Percentiles rank a stretch among this genome's conserved stretches.
phyloP scores from a whole-genome alignment of 1,140 invertebrate genomes.

The Teleogryllus occipitalis region DNA sequence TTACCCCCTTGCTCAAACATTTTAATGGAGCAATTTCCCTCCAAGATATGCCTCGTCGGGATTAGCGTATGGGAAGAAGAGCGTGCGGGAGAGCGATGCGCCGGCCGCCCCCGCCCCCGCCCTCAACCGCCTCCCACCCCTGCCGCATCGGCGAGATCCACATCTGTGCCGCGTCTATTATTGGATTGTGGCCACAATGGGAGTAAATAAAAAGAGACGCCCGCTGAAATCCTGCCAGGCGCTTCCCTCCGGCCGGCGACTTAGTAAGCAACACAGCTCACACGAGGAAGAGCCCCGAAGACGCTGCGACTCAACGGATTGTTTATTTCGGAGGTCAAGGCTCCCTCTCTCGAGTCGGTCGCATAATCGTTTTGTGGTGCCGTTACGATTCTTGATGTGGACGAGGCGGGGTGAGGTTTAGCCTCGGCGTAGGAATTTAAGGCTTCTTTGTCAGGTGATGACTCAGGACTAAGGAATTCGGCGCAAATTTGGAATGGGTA shows the following conservation, averaged over 20 bases:
- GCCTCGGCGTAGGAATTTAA: too few relatives aligned
- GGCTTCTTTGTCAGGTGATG: too few relatives aligned
- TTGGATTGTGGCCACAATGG: not conserved
- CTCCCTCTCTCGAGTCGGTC: too few relatives aligned
- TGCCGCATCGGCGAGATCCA: not conserved
- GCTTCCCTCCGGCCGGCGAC: not conserved
- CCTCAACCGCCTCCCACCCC: not conserved
- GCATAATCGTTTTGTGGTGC: too few relatives aligned
- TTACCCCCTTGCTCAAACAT: not conserved
- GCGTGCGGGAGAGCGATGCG: not conserved
- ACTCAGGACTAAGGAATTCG: too few relatives aligned
- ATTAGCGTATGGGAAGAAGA: slow-evolving; percentile 1
- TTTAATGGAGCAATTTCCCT: not conserved
- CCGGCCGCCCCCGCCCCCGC: too few relatives aligned
- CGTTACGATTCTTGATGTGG: too few relatives aligned
- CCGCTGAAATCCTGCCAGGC: not conserved
- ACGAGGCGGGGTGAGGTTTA: too few relatives aligned
- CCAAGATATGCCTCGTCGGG: not conserved
- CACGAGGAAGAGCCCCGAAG: not conserved
- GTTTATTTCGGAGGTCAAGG: not conserved
- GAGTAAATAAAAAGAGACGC: not conserved
- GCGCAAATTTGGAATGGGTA: too few relatives aligned
- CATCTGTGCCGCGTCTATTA: not conserved
- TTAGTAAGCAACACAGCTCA: not conserved
- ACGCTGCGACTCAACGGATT: not conserved